Evolutionary conservation across 1,140 invertebrate species (phyloP).

Genomic region (Drosophila nebulosa): DNA sequence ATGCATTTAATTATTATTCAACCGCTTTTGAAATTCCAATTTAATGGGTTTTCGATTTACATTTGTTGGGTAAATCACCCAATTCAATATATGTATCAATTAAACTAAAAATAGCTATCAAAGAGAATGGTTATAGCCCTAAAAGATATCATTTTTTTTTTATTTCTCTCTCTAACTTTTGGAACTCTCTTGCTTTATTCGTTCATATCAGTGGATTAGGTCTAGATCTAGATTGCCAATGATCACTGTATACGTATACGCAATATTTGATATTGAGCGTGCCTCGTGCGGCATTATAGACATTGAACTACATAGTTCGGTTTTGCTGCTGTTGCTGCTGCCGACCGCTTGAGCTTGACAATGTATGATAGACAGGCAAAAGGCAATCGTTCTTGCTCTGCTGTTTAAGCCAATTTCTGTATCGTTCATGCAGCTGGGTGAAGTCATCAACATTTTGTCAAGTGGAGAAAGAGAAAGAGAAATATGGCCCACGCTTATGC

Average conservation of each 20-base stretch:
- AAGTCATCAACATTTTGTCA: conserved; percentile 18
- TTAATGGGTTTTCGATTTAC: not conserved
- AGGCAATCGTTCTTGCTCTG: conserved; percentile 1
- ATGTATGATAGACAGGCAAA: conserved; percentile 23
- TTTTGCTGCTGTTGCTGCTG: conserved; percentile 16
- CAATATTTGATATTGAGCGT: conserved; percentile 17
- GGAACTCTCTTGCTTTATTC: no score
- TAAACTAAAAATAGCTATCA: no score
- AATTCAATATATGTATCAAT: not conserved
- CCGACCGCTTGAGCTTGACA: conserved; percentile 8
- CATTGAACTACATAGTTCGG: conserved; percentile 72
- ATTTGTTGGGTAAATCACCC: not conserved
- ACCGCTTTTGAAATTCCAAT: not conserved
- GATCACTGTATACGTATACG: conserved; percentile 20
- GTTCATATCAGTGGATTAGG: no score
- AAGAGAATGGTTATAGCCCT: no score
- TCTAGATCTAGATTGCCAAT: no score
- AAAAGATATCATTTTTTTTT: no score
- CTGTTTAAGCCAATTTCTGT: conserved; percentile 52
- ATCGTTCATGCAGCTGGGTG: not conserved
- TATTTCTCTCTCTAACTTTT: no score
- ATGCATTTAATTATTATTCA: not conserved
- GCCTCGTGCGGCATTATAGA: conserved; percentile 6
- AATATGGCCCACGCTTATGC: conserved; percentile 4
- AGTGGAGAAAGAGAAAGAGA: conserved; percentile 16